Evolutionary conservation across 1,140 invertebrate species (phyloP), one percentile per base, ranked within the genome.

Genomic region (Sarcophaga peregrina): DNA sequence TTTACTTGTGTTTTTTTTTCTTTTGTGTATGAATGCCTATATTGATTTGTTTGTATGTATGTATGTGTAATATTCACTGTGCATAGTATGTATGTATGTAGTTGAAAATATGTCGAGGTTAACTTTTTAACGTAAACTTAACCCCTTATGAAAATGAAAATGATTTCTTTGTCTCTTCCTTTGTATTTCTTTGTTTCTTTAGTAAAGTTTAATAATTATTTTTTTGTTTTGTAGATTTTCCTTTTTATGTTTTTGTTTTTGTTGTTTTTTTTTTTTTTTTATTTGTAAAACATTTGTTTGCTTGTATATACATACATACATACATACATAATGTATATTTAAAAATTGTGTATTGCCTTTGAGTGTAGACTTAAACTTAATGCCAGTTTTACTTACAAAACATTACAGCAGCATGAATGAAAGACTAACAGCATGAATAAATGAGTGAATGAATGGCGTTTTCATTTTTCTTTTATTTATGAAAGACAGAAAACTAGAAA

Each of bases 321-420:
- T n/a, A n/a, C n/a, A n/a, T n/a, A n/a, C n/a, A n/a, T n/a, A 37
- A 4, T 37, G 25, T 37, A 37, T 37, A 68, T 68, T 20, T 68
- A 20, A 68, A 68, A 68, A 68, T 68, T 68, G 25, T 68, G 20
- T 20, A 68, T 68, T 68, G 62, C 62, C 62, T 68, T 68, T 68
- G 17, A 68, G 62, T 68, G 62, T 68, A 68, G 62, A 68, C 17
- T 68, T 68, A 68, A 68, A 68, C 62, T 68, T 37, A 68, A 68
- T 17, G 17, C 62, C 62, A 15, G 17, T 68, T 68, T 37, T 37
- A 37, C 25, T 37, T 37, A 37, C 25, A 37, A 37, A 37, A 37
- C 25, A 37, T n/a, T n/a, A n/a, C 1, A 37, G 4, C 25, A 37
- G 25, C 1, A 37, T 37, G 25, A 37, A 37, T 37, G 25, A 37